Base-by-base conservation (phyloP, 2,113 vertebrate genomes). In the Felis chaus region DNA sequence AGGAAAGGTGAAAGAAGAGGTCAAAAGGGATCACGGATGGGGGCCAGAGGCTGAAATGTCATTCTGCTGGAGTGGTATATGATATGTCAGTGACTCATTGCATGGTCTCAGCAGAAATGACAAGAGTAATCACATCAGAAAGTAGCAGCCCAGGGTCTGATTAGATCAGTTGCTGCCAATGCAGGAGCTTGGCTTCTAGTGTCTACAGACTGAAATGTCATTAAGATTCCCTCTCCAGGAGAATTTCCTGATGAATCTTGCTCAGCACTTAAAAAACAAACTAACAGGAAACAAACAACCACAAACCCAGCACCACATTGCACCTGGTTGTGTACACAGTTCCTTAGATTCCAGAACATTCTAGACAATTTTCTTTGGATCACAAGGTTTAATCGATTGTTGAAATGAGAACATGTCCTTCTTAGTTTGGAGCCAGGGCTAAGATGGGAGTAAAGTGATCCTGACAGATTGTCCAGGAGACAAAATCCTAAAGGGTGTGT, bases 61-160 rank as follows among this genome's bases (percentile, higher is more conserved):
- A 97, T 95, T 94, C 45, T 65, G 27, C 33, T 21, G 3, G 31
- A 95, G 81, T 93, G 53, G 45, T 66, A 48, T 89, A 78, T 86
- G 66, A 71, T 63, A 95, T 91, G 39, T 71, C 33, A 73, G 69
- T 78, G 90, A 90, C 29, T 95, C 31, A 87, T 83, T 71, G 86
- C 4, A 1, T 89, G 50, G 53, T 81, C 69, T 94, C 84, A 73
- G 55, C 13, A 95, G 55, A 96, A 86, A 83, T 68, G 88, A 50
- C 63, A 87, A 95, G 57, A 93, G 39, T 36, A 84, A 95, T 94
- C 57, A 91, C 18, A 97, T 87, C 50, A 95, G 50, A 95, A 95
- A 88, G 29, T 13, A 87, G 36, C 76, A 96, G 48, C 84, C 55
- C 29, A 71, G 33, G 55, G 48, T 95, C 25, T 83, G 48, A 95